Base-by-base conservation (phyloP, 2,888 invertebrate species). In the Therioaphis trifolii region DNA sequence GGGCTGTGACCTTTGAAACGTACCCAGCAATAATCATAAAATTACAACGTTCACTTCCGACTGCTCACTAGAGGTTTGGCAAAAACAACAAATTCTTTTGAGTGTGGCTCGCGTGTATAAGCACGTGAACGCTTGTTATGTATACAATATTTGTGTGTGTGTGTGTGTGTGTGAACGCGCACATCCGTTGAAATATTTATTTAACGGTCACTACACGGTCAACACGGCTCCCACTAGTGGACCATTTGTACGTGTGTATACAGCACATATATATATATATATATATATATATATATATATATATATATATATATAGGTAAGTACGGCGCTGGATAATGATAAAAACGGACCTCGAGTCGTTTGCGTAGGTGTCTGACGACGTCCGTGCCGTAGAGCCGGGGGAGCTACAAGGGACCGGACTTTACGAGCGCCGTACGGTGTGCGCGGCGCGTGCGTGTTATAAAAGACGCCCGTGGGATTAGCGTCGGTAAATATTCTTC, bases 21-120 rank as follows among this genome's bases (percentile, higher is more conserved):
- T 27, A 14, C 46, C 11, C 18, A 1, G 9, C 21, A 43, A 63
- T 63, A 63, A 29, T 63, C 61, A 29, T 76, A 29, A 63, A 76
- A 43, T 63, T 63, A 63, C 76, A 4, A 29, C 63, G 14, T 76
- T 63, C 61, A 29, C 63, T 46, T 58, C 24, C 27, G n/a, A 76
- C 61, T 63, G 15, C 5, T 29, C 63, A 63, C 46, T 15, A 46
- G 63, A 76, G 46, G 61, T 29, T 61, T 63, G 14, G 24, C 4
- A 4, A 46, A 76, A 63, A 76, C 21, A 63, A 76, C 63, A 63
- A 76, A 76, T 76, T 76, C 27, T 43, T 76, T 46, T 9, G 21
- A 74, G 15, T 18, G 4, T 3, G 14, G 4, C 18, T 14, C 49
- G 49, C 18, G 49, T 49, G 5, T 49, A 49, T 49, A 49, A 15